Evolutionary conservation across 2,888 invertebrate genomes (phyloP), one percentile per base, ranked within the genome.

Genomic region (Trissonchulus latispiculum): DNA sequence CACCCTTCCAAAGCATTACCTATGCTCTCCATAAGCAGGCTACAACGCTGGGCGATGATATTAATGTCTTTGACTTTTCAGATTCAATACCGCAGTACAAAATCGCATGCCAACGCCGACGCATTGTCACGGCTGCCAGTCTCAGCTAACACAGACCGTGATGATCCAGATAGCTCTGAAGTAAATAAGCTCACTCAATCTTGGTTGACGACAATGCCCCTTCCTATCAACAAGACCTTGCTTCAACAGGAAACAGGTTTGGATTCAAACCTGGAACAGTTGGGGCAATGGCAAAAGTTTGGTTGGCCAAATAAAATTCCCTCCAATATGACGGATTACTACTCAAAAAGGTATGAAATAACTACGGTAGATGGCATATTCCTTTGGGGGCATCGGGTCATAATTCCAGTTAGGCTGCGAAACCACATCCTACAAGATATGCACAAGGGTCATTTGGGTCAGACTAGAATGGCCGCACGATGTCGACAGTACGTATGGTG

Each of bases 401-500:
- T 48, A 48, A 48, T 48, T 23, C 48, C 48, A 48, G 8, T 15
- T 8, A 23, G 8, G 8, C 48, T 48, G 48, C 48, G 23, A 23
- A 8, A 48, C 8, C 8, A 48, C 8, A 23, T 48, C 23, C 48
- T 48, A 48, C 8, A 48, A 48, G 48, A 48, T 48, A 8, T 82
- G 0, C 80, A 80, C 76, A 66, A 73, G 23, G 77, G 77, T 2
- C 81, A 81, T 74, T 76, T 78, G 2, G 81, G 81, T 1, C 77
- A 77, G 28, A 75, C 75, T 0, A 75, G 79, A 29, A 79, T 80
- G 78, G 81, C 81, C 72, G 37, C 72, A 1, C 67, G 80, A 1
- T 80, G 80, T 3, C 64, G 80, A 31, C 74, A 76, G 59, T 75
- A 76, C 70, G 79, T 80, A 48, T 82, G 78, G 76, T 81, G 81